phyloP scores from a whole-genome alignment of 2,113 vertebrate genomes.

The Pyrgilauda ruficollis region DNA sequence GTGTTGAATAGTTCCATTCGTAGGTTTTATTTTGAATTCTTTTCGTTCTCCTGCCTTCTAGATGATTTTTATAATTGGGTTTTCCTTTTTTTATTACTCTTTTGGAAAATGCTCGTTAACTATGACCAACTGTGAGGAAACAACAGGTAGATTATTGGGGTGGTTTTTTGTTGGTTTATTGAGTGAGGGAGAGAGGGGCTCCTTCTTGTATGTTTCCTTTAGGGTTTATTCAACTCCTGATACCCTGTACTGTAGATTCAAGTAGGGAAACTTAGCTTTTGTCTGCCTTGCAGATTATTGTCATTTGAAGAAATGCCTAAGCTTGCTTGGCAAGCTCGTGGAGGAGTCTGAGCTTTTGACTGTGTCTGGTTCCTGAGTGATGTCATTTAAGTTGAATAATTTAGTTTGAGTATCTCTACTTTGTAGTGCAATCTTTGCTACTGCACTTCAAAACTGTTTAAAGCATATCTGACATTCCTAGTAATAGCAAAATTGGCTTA shows the following conservation, averaged over 20 bases:
- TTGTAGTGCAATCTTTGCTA: background rate
- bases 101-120: background rate
- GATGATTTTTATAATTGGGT: background rate
- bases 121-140: background rate
- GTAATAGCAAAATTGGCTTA: background rate
- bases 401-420: background rate
- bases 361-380: background rate
- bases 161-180: background rate
- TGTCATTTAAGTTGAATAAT: background rate
- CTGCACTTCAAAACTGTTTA: background rate
- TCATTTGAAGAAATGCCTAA: background rate
- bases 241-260: background rate
- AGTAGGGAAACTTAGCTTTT: background rate
- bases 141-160: background rate
- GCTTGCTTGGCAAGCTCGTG: background rate
- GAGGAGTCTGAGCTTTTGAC: background rate
- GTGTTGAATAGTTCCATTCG: background rate
- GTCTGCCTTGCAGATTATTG: background rate
- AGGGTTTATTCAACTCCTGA: background rate
- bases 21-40: background rate
- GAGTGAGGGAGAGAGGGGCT: accelerated
- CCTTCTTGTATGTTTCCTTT: background rate
- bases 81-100: background rate
- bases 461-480: background rate
- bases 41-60: background rate